These are phyloP conservation scores for Leptopilina myrica DNA, from an alignment of 2,888 invertebrate species.

Conservation along the genomic window DNA sequence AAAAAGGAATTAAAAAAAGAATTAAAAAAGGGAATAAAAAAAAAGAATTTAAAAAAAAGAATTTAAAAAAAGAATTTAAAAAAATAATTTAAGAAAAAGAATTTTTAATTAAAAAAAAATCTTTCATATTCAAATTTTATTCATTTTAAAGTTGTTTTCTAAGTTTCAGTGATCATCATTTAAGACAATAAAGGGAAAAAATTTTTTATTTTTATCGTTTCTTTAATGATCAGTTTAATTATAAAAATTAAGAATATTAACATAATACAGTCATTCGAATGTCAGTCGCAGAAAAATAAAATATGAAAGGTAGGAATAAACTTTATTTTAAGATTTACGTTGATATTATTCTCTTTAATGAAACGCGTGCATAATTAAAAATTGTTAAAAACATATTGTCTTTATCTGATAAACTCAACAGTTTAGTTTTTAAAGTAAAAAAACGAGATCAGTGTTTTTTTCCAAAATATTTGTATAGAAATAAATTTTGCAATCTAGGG, in stretches of 20 bases:
- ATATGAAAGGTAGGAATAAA: neutral
- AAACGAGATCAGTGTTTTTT: neutral
- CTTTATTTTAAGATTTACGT: neutral
- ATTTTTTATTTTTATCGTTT: neutral
- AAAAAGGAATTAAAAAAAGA: too few species aligned
- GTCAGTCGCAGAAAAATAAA: neutral
- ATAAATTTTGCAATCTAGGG: neutral
- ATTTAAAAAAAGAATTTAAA: neutral
- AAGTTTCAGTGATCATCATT: too few species aligned
- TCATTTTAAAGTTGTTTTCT: too few species aligned
- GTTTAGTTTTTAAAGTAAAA: neutral
- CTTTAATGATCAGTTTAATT: neutral
- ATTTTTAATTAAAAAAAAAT: too few species aligned
- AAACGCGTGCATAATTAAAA: constrained; percentile 5
- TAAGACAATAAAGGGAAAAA: neutral
- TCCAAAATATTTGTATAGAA: neutral
- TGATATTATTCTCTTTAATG: neutral
- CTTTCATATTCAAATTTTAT: too few species aligned
- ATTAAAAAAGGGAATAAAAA: too few species aligned
- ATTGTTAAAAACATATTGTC: neutral
- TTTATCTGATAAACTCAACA: neutral
- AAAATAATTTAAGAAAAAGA: neutral
- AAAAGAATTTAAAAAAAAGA: too few species aligned
- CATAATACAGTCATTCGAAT: neutral
- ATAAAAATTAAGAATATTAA: constrained; percentile 9